These are phyloP conservation scores for Loris lydekkerianus DNA, from an alignment of 2,797 vertebrate genomes.

Conservation along the genomic window DNA sequence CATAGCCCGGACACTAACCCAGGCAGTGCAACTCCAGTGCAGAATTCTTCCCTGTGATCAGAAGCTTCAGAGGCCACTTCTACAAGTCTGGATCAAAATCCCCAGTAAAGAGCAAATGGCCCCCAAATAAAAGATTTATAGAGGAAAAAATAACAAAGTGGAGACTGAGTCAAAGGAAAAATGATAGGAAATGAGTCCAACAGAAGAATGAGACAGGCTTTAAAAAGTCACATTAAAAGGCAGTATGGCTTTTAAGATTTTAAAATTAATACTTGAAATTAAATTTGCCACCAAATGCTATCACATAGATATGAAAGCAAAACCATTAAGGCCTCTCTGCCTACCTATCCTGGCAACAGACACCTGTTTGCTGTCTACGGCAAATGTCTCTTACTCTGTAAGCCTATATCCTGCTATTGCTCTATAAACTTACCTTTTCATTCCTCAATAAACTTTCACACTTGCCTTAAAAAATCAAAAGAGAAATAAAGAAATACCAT, in stretches of 20 bases:
- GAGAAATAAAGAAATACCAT: background rate
- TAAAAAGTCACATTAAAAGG: background rate
- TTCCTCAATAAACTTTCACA: no score
- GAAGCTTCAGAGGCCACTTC: background rate
- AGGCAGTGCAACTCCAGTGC: background rate
- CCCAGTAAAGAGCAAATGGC: background rate
- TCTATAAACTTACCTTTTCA: no score
- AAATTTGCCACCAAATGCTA: background rate
- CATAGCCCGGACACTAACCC: background rate
- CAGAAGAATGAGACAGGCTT: background rate
- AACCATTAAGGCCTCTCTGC: background rate
- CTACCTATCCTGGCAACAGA: no score
- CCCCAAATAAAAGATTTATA: background rate
- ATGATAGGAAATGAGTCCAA: background rate
- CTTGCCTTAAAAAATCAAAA: no score
- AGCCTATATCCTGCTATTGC: no score
- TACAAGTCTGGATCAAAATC: background rate
- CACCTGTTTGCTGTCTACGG: no score
- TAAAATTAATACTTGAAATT: background rate
- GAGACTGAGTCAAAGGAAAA: background rate
- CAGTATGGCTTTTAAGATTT: background rate
- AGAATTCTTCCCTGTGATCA: background rate
- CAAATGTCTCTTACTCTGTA: no score
- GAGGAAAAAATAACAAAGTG: background rate
- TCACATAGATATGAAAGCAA: background rate